phyloP scores from a whole-genome alignment of 2,888 invertebrate species.

The Agrochola macilenta region DNA sequence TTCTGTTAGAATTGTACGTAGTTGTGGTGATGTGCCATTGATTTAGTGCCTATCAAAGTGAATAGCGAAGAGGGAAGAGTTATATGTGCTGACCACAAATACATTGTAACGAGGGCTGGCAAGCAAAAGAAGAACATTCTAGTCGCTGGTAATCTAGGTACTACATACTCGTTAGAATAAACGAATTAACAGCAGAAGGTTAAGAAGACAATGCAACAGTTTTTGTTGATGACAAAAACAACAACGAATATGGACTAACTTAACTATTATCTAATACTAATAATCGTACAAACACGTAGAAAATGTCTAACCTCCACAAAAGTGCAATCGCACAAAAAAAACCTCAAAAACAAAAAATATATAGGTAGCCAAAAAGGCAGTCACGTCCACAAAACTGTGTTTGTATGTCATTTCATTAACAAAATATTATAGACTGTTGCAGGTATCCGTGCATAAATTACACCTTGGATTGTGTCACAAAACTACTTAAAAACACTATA shows the following conservation, averaged over 20 bases:
- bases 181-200: no score
- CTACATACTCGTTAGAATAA: neutral
- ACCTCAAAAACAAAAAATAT: neutral
- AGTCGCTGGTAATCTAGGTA: neutral
- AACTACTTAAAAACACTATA: slow-evolving; percentile 58
- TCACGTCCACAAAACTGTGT: slow-evolving; percentile 58
- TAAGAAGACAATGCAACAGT: neutral
- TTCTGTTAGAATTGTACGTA: slow-evolving; percentile 30
- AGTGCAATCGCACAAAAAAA: slow-evolving; percentile 16
- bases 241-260: neutral
- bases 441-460: slow-evolving; percentile 73
- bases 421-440: slow-evolving; percentile 63
- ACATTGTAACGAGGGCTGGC: neutral
- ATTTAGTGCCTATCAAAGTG: neutral
- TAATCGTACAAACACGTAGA: neutral
- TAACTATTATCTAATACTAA: neutral
- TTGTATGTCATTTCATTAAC: slow-evolving; percentile 62
- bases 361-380: slow-evolving; percentile 33
- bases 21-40: neutral
- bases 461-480: slow-evolving; percentile 74
- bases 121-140: neutral
- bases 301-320: slow-evolving; percentile 35
- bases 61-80: neutral
- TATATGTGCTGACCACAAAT: neutral
- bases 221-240: neutral